Percentiles rank a stretch among this genome's conserved stretches.
Conservation (phyloP, 2,888 invertebrate species). For the Dyspetes luteomarginatus region DNA sequence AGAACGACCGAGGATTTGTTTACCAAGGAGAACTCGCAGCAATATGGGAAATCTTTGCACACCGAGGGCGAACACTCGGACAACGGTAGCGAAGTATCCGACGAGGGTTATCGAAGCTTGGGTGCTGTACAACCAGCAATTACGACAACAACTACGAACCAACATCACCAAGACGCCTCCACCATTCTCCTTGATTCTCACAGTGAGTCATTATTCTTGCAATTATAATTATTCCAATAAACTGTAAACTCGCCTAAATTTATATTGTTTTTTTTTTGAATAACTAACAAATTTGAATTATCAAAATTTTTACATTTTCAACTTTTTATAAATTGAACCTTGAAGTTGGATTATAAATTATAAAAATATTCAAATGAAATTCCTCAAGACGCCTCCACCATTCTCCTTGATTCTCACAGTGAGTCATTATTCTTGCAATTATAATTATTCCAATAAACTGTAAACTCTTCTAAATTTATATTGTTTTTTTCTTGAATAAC, state of each 20-base stretch:
- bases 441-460: not conserved
- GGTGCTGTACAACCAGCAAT: conserved; percentile 87
- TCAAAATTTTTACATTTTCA: too few species aligned
- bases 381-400: conserved; percentile 76
- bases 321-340: too few species aligned
- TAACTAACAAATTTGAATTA: not conserved
- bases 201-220: conserved; percentile 73
- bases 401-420: conserved; percentile 79
- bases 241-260: not conserved
- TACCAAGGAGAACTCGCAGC: conserved; percentile 73
- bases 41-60: conserved; percentile 76
- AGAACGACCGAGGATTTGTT: conserved; percentile 72
- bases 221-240: not conserved
- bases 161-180: conserved; percentile 74
- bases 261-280: not conserved
- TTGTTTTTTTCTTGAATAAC: not conserved
- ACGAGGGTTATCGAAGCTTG: conserved; percentile 93
- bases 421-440: conserved; percentile 67
- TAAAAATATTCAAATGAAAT: conserved; percentile 44
- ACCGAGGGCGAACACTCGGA: conserved; percentile 85
- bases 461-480: not conserved
- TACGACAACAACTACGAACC: conserved; percentile 80
- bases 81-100: conserved; percentile 93
- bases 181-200: conserved; percentile 79
- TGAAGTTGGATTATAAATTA: not conserved